These are phyloP conservation scores for Chelonus insularis DNA, from an alignment of 1,140 invertebrate genomes.

Conservation along the genomic window DNA sequence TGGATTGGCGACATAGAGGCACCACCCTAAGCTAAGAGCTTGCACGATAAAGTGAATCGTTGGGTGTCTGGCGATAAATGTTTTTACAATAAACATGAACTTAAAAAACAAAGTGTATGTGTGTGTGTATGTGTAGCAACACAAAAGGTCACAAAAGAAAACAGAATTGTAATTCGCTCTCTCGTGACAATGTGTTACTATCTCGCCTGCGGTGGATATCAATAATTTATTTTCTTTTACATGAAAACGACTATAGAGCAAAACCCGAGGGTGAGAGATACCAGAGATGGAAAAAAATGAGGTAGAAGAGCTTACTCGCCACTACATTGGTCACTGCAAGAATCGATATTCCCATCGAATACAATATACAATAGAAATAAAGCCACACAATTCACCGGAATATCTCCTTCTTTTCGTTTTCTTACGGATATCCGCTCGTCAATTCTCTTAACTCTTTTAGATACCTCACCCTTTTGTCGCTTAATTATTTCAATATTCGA, in stretches of 20 bases:
- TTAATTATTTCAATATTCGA: too few relatives aligned
- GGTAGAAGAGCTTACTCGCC: not conserved
- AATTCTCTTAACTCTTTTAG: too few relatives aligned
- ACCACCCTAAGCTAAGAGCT: too few relatives aligned
- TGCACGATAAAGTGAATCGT: too few relatives aligned
- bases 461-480: too few relatives aligned
- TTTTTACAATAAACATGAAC: too few relatives aligned
- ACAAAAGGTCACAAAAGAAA: not conserved
- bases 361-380: constrained; percentile 7
- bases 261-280: constrained; percentile 8
- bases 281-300: constrained; percentile 6
- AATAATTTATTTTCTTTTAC: constrained; percentile 25
- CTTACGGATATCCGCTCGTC: not conserved
- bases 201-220: constrained; percentile 7
- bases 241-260: constrained; percentile 13
- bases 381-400: constrained; percentile 16
- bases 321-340: not conserved
- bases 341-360: constrained; percentile 22
- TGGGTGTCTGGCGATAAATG: too few relatives aligned
- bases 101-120: too few relatives aligned
- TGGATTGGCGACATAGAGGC: not conserved
- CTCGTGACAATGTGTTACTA: constrained; percentile 20
- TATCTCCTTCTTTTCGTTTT: not conserved
- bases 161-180: constrained; percentile 17
- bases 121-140: not conserved